These are phyloP conservation scores for Phyllotreta cruciferae DNA, from an alignment of 2,888 invertebrate species.

Conservation along the genomic window DNA sequence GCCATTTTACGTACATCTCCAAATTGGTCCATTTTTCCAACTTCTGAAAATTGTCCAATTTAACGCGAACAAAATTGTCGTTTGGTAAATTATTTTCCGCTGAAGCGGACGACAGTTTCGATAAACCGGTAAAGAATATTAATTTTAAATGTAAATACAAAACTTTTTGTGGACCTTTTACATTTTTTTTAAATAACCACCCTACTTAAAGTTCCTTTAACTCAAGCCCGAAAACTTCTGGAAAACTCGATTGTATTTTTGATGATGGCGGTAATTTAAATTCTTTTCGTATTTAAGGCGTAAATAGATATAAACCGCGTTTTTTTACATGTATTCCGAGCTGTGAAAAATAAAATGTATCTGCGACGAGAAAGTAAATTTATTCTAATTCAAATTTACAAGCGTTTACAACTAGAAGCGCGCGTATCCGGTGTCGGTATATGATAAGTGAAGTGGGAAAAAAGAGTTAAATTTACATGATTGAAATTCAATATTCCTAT, in stretches of 20 bases:
- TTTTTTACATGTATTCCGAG: conserved; percentile 10
- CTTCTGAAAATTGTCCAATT: too few relatives aligned
- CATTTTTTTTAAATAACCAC: too few relatives aligned
- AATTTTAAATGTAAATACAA: too few relatives aligned
- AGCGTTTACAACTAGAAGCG: conserved; percentile 21
- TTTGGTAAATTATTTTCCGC: too few relatives aligned
- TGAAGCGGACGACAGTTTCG: too few relatives aligned
- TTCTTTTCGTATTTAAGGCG: conserved; percentile 13
- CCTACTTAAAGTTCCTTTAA: too few relatives aligned
- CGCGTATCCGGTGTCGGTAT: conserved; percentile 9
- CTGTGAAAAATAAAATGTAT: conserved; percentile 15
- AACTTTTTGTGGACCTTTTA: too few relatives aligned
- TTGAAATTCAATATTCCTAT: conserved; percentile 19
- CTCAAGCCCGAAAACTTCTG: too few relatives aligned
- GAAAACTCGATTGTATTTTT: not conserved
- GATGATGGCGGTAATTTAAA: conserved; percentile 14
- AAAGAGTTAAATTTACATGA: conserved; percentile 25
- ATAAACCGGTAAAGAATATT: too few relatives aligned
- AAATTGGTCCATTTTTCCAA: too few relatives aligned
- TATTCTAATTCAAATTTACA: conserved; percentile 30
- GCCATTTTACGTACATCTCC: too few relatives aligned
- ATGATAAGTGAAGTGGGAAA: conserved; percentile 25
- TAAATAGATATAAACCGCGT: conserved; percentile 13
- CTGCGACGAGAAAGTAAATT: conserved; percentile 19
- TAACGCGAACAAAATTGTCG: too few relatives aligned